Percentiles rank a stretch among this genome's conserved stretches.
Conservation (phyloP, 1,140 invertebrate genomes). For the Maniola jurtina region DNA sequence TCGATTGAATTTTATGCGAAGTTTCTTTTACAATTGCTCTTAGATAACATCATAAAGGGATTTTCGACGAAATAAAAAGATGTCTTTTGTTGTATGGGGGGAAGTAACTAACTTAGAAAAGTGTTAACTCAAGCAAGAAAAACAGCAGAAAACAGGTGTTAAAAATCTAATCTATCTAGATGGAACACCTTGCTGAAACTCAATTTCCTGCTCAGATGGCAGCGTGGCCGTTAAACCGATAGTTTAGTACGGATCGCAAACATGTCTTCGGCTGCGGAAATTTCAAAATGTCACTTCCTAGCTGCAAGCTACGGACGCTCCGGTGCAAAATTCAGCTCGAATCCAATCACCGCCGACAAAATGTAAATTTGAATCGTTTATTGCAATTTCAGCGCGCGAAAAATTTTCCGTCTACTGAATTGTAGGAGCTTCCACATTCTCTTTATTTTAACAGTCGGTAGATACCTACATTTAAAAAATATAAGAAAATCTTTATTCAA, state of each 20-base stretch:
- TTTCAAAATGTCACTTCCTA: slow-evolving; percentile 34
- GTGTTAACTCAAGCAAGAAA: neutral
- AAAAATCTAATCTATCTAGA: slow-evolving; percentile 10
- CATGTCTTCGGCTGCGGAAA: slow-evolving; percentile 28
- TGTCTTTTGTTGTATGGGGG: neutral
- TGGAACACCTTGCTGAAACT: slow-evolving; percentile 37
- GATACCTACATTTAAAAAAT: too few relatives aligned
- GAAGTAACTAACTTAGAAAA: too few relatives aligned
- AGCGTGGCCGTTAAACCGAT: slow-evolving; percentile 34
- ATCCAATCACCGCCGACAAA: slow-evolving; percentile 22
- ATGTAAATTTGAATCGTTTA: slow-evolving; percentile 14
- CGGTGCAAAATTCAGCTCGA: slow-evolving; percentile 21
- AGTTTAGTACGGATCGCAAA: slow-evolving; percentile 31
- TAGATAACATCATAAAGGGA: slow-evolving; percentile 22
- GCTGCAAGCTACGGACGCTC: slow-evolving; percentile 17
- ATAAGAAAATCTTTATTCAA: too few relatives aligned
- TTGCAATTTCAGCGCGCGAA: neutral
- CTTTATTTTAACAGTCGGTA: neutral
- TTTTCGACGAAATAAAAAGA: slow-evolving; percentile 4
- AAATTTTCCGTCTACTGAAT: neutral
- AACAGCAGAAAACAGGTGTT: neutral
- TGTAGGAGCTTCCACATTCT: neutral
- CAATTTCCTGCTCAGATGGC: slow-evolving; percentile 50
- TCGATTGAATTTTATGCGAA: slow-evolving; percentile 62
- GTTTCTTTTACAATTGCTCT: slow-evolving; percentile 39